A percentile compares a stretch with the other conserved stretches of the same genome.
Evolutionary conservation across 2,113 vertebrate genomes (phyloP).

Genomic region (Urocitellus parryii): DNA sequence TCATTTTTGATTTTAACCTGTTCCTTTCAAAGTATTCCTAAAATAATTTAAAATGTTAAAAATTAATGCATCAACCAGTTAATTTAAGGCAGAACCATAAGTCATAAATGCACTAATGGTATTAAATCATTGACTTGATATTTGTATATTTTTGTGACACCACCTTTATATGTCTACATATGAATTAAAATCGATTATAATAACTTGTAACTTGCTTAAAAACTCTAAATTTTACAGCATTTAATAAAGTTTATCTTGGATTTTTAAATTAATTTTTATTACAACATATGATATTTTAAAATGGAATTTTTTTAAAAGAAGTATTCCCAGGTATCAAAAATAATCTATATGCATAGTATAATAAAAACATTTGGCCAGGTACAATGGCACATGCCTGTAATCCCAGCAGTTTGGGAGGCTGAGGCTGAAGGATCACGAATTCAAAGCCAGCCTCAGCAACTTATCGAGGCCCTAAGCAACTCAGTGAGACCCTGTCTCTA

Average conservation of each 20-base stretch:
- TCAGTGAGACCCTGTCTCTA: too few relatives aligned
- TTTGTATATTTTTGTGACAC: constrained; percentile 34
- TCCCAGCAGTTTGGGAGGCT: too few relatives aligned
- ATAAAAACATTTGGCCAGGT: too few relatives aligned
- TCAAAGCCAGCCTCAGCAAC: too few relatives aligned
- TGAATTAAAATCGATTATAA: constrained; percentile 30
- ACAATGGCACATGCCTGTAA: too few relatives aligned
- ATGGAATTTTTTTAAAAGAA: background rate
- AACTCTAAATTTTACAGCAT: constrained; percentile 23
- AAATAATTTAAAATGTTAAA: constrained; percentile 72
- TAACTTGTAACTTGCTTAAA: background rate
- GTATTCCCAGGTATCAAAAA: background rate
- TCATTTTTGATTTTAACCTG: constrained; percentile 91
- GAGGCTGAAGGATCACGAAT: too few relatives aligned
- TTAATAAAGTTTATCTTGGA: constrained; percentile 9
- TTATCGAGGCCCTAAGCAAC: too few relatives aligned
- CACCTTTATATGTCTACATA: background rate
- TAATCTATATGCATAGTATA: background rate
- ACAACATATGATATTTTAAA: background rate
- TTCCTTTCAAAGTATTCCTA: constrained; percentile 97
- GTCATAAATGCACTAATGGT: constrained; percentile 17
- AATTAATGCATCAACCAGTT: constrained; percentile 5
- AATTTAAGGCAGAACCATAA: background rate
- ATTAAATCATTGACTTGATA: background rate
- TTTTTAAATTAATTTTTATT: too few relatives aligned